Evolutionary conservation across 2,888 invertebrate genomes (phyloP).

Genomic region (Lordiphosa andalusiaca): DNA sequence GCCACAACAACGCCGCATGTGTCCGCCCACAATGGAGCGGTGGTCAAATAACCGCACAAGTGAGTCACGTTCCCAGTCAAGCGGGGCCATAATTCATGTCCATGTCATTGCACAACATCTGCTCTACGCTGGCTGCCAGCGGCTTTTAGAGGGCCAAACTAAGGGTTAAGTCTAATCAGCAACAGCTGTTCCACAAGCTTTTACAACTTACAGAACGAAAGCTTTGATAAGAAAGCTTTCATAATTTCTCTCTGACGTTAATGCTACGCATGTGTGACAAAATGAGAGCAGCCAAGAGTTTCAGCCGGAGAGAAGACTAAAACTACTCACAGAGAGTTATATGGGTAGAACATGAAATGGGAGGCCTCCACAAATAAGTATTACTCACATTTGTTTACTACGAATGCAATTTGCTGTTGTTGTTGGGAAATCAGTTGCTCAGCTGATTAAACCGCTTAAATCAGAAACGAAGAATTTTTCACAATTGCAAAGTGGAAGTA

Average conservation of each 20-base stretch:
- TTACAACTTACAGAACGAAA: constrained; percentile 2
- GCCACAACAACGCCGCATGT: constrained; percentile 63
- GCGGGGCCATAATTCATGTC: constrained; percentile 54
- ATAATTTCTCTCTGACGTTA: constrained; percentile 3
- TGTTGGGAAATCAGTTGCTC: no score
- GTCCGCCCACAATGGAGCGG: constrained; percentile 55
- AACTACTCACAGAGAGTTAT: constrained; percentile 10
- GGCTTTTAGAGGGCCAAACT: constrained; percentile 38
- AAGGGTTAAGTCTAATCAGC: constrained; percentile 62
- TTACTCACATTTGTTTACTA: no score
- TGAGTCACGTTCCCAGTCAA: constrained; percentile 63
- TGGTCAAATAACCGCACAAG: constrained; percentile 58
- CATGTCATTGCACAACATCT: constrained; percentile 39
- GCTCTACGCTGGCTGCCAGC: constrained; percentile 1
- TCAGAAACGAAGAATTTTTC: no score
- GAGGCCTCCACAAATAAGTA: no score
- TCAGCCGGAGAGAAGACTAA: not conserved
- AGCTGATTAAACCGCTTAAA: no score
- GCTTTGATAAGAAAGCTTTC: constrained; percentile 61
- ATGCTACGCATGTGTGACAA: constrained; percentile 44
- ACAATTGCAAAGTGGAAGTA: no score
- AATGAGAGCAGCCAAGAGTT: constrained; percentile 4
- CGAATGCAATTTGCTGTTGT: no score
- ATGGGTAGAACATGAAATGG: constrained; percentile 12
- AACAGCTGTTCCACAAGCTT: constrained; percentile 52